These are phyloP conservation scores for Tichodroma muraria DNA, from an alignment of 2,113 vertebrate species.

Conservation along the genomic window DNA sequence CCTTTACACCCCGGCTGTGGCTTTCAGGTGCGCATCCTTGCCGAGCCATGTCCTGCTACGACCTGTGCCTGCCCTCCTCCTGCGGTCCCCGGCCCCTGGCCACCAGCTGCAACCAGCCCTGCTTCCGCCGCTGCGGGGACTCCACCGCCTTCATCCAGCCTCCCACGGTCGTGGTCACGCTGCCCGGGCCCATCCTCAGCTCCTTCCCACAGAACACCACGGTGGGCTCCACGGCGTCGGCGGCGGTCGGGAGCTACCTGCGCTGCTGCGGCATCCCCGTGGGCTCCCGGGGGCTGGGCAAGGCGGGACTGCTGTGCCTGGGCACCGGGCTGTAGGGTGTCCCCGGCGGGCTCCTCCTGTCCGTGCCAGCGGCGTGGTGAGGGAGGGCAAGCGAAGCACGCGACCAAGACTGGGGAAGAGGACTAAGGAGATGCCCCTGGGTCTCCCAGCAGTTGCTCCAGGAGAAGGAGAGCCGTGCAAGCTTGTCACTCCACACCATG, in stretches of 20 bases:
- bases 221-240: background rate
- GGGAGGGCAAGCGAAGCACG: background rate
- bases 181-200: constrained; percentile 50
- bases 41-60: constrained; percentile 20
- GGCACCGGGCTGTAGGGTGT: background rate
- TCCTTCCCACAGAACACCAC: constrained; percentile 1
- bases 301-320: background rate
- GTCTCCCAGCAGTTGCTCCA: background rate
- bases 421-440: background rate
- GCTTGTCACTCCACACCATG: background rate
- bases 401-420: background rate
- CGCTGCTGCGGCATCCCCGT: background rate
- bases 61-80: constrained; percentile 35
- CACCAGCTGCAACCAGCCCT: constrained; percentile 46
- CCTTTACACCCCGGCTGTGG: background rate
- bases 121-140: constrained; percentile 14
- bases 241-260: background rate
- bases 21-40: constrained; percentile 7
- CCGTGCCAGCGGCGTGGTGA: accelerated
- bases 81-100: background rate
- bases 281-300: background rate
- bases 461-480: background rate
- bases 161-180: background rate
- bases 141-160: constrained; percentile 24
- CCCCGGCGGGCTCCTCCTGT: accelerated